Conservation (phyloP, 2,797 vertebrate genomes). For the Hydrolagus colliei region DNA sequence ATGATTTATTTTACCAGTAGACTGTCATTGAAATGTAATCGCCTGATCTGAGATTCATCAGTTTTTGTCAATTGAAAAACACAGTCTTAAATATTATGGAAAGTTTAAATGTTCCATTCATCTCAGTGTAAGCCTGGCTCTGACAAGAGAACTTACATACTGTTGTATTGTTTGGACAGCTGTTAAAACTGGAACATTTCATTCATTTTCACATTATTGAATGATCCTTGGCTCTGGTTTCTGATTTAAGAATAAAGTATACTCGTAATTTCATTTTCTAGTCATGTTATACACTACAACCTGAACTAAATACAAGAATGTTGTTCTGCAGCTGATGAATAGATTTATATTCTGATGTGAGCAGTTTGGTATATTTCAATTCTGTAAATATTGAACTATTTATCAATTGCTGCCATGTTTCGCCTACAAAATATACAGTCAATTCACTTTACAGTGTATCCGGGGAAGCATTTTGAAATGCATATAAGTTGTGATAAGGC, state of each 20-base stretch:
- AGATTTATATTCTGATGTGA: no score
- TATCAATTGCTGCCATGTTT: no score
- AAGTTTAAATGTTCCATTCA: neutral
- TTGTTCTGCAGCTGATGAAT: neutral
- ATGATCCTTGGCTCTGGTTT: neutral
- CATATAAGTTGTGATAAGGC: no score
- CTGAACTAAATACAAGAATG: neutral
- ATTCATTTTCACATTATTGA: neutral
- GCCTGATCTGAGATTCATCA: neutral
- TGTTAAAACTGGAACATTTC: neutral
- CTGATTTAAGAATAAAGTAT: neutral
- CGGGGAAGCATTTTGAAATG: no score
- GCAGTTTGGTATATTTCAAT: no score
- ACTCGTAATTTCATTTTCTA: slow-evolving; percentile 2
- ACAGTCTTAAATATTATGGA: neutral
- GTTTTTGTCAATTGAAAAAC: neutral
- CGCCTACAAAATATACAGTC: no score
- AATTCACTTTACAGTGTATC: no score
- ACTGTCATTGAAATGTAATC: neutral
- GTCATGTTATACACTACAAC: neutral
- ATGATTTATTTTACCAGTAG: neutral
- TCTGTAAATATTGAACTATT: no score
- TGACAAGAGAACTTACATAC: neutral
- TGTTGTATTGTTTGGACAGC: slow-evolving; percentile 17
- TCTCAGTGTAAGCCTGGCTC: neutral